These are phyloP conservation scores for Atrina japonica DNA, from an alignment of 2,888 invertebrate species.

Conservation along the genomic window DNA sequence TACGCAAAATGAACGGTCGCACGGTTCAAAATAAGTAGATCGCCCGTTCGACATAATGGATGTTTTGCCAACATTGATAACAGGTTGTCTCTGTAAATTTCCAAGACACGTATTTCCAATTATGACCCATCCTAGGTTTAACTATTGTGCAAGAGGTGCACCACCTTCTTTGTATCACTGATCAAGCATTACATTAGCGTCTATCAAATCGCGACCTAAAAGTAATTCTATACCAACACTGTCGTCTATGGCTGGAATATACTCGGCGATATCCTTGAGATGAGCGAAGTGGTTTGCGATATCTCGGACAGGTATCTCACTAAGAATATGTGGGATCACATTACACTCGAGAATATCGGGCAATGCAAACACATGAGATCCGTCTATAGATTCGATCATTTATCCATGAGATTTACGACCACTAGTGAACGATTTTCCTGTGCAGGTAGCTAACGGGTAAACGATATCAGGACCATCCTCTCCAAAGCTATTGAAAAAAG, in stretches of 20 bases:
- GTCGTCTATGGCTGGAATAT: slow-evolving; percentile 9
- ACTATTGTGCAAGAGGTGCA: slow-evolving; percentile 14
- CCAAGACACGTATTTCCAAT: slow-evolving; percentile 27
- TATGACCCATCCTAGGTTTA: slow-evolving; percentile 27
- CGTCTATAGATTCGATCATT: slow-evolving; percentile 17
- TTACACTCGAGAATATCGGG: slow-evolving; percentile 25
- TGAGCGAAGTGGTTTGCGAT: neutral
- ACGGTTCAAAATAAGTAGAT: slow-evolving; percentile 22
- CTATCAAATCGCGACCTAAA: slow-evolving; percentile 26
- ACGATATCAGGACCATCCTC: slow-evolving; percentile 19
- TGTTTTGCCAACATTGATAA: slow-evolving; percentile 22
- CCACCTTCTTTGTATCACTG: slow-evolving; percentile 24
- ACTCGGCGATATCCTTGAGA: slow-evolving; percentile 2
- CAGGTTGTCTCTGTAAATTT: slow-evolving; percentile 16
- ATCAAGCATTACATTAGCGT: slow-evolving; percentile 26
- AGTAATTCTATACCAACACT: slow-evolving; percentile 13
- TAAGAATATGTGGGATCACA: slow-evolving; percentile 16
- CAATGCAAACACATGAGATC: slow-evolving; percentile 1
- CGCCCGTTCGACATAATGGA: slow-evolving; percentile 6
- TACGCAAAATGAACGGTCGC: slow-evolving; percentile 14
- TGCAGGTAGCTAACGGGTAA: slow-evolving; percentile 9
- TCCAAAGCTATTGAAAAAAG: slow-evolving; percentile 2
- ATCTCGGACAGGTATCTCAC: slow-evolving; percentile 11
- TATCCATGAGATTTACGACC: slow-evolving; percentile 12
- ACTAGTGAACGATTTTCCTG: slow-evolving; percentile 12